These are phyloP conservation scores for Agrochola lychnidis DNA, from an alignment of 2,888 invertebrate genomes.

Conservation along the genomic window DNA sequence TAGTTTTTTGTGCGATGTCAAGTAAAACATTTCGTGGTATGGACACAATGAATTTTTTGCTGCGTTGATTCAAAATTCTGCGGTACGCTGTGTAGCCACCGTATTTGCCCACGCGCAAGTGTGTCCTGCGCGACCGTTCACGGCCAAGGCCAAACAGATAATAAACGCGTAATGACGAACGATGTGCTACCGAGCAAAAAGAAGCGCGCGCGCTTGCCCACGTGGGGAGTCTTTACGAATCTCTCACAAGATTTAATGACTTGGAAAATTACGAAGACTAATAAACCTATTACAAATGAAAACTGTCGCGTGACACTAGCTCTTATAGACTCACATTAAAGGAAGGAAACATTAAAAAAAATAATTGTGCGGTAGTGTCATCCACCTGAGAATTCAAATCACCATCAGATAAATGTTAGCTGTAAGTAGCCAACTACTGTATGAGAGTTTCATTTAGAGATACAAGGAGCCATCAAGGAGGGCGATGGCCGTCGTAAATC, in stretches of 20 bases:
- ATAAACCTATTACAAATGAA: slow-evolving; percentile 75
- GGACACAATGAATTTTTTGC: slow-evolving; percentile 73
- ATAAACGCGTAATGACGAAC: slow-evolving; percentile 87
- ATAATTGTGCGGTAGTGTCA: slow-evolving; percentile 49
- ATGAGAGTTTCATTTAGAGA: slow-evolving; percentile 72
- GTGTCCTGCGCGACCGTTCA: slow-evolving; percentile 86
- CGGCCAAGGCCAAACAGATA: slow-evolving; percentile 89
- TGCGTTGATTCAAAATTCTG: slow-evolving; percentile 72
- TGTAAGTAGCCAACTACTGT: slow-evolving; percentile 68
- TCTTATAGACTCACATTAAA: slow-evolving; percentile 43
- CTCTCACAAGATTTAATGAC: slow-evolving; percentile 85
- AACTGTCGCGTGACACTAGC: slow-evolving; percentile 72
- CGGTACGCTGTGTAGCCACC: slow-evolving; percentile 72
- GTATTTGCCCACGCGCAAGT: slow-evolving; percentile 79
- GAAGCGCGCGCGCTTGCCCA: slow-evolving; percentile 79
- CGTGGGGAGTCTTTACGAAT: slow-evolving; percentile 85
- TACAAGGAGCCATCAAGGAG: slow-evolving; percentile 74
- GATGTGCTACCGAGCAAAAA: slow-evolving; percentile 83
- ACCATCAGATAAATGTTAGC: slow-evolving; percentile 69
- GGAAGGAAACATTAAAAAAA: slow-evolving; percentile 27
- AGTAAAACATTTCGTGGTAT: slow-evolving; percentile 67
- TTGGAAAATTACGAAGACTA: slow-evolving; percentile 84
- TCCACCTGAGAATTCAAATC: slow-evolving; percentile 69
- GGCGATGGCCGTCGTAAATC: slow-evolving; percentile 74
- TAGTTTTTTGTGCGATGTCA: slow-evolving; percentile 62